These are phyloP conservation scores for Alouatta palliata DNA, from an alignment of 2,113 vertebrate genomes.

Conservation along the genomic window DNA sequence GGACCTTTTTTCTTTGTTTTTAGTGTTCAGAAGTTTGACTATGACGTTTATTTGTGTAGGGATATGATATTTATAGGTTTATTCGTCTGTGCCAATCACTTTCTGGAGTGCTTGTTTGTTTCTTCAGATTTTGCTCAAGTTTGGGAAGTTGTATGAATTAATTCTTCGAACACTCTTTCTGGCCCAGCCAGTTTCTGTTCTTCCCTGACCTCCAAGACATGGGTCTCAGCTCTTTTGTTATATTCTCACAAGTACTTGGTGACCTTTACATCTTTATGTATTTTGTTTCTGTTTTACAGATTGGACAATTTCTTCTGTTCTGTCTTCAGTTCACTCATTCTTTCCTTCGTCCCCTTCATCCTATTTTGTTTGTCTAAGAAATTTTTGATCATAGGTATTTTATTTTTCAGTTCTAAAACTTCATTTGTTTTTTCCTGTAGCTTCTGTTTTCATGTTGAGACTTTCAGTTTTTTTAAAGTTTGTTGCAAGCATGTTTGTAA, in stretches of 20 bases:
- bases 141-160: not conserved
- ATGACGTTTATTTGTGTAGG: not conserved
- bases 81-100: too few relatives aligned
- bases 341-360: not conserved
- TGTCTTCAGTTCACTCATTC: not conserved
- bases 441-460: not conserved
- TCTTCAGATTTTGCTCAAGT: not conserved
- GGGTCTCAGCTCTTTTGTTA: not conserved
- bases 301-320: not conserved
- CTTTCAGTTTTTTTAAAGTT: not conserved
- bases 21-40: not conserved
- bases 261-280: not conserved
- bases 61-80: too few relatives aligned
- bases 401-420: not conserved
- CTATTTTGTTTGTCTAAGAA: not conserved
- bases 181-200: not conserved
- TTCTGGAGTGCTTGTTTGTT: too few relatives aligned
- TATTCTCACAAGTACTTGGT: not conserved
- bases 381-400: not conserved
- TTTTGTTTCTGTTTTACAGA: not conserved
- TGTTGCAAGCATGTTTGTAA: not conserved
- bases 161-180: not conserved
- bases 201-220: not conserved
- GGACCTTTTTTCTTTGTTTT: not conserved
- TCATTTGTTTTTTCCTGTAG: not conserved